phyloP scores from a whole-genome alignment of 2,888 invertebrate species.

The Polymixis lichenea region DNA sequence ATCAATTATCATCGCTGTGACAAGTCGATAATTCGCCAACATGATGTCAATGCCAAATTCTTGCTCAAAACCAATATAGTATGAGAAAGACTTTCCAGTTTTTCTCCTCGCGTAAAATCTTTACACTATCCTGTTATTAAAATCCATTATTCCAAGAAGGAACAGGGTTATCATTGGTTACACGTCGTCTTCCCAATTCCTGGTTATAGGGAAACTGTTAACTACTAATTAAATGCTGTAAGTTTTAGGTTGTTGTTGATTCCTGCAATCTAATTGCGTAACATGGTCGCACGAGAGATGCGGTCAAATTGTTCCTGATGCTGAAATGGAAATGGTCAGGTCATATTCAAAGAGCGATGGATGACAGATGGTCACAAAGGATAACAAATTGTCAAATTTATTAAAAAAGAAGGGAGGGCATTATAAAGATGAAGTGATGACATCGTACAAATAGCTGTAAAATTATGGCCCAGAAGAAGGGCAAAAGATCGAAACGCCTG shows the following conservation, averaged over 20 bases:
- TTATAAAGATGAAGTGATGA: too few species aligned
- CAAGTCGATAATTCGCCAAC: conserved; percentile 28
- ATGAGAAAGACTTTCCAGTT: neutral
- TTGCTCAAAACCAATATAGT: conserved; percentile 9
- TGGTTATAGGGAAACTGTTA: neutral
- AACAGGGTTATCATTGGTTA: neutral
- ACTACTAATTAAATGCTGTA: neutral
- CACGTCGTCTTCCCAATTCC: neutral
- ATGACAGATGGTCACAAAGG: too few species aligned
- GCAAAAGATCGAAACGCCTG: too few species aligned
- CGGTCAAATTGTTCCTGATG: too few species aligned
- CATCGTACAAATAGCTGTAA: too few species aligned
- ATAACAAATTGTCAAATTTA: too few species aligned
- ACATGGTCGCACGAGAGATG: too few species aligned
- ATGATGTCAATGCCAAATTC: conserved; percentile 31
- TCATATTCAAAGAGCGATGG: too few species aligned
- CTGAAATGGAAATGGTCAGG: too few species aligned
- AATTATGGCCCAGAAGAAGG: too few species aligned
- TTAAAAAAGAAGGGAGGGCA: too few species aligned
- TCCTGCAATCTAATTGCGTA: neutral
- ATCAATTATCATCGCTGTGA: conserved; percentile 29
- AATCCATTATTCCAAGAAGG: neutral
- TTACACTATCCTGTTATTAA: conserved; percentile 6
- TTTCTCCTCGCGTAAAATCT: neutral
- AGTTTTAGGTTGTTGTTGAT: neutral